Conservation (phyloP, 2,888 invertebrate species). For the Willowsia nigromaculata region DNA sequence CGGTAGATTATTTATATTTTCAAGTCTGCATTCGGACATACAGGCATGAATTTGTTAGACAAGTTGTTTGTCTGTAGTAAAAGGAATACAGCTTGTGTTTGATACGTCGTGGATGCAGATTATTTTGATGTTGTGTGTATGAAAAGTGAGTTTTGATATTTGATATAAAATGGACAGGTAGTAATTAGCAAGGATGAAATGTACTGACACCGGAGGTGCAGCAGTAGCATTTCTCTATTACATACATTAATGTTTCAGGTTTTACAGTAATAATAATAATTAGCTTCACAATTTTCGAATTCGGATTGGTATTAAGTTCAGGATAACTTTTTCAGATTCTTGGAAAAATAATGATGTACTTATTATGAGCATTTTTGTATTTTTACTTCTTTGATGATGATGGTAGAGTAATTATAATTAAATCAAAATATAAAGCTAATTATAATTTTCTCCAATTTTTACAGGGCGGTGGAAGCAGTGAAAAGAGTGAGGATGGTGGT, state of each 20-base stretch:
- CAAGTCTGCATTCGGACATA: not conserved
- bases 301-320: not conserved
- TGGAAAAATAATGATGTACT: constrained; percentile 24
- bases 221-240: constrained; percentile 61
- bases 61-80: too few species aligned
- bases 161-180: constrained; percentile 69
- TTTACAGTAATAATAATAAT: constrained; percentile 53
- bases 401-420: not conserved
- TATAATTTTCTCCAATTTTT: constrained; percentile 13
- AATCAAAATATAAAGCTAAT: constrained; percentile 5
- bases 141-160: constrained; percentile 20
- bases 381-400: not conserved
- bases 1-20: constrained; percentile 19
- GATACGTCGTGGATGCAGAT: not conserved
- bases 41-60: not conserved
- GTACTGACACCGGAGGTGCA: constrained; percentile 71
- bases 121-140: not conserved
- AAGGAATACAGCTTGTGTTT: not conserved
- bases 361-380: not conserved
- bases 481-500: constrained; percentile 78
- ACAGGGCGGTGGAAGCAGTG: constrained; percentile 76
- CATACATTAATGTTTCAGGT: constrained; percentile 62
- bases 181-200: constrained; percentile 67
- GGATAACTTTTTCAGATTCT: constrained; percentile 32
- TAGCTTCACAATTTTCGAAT: constrained; percentile 35